These are phyloP conservation scores for Agapornis roseicollis DNA, from an alignment of 2,113 vertebrate species.

Conservation along the genomic window DNA sequence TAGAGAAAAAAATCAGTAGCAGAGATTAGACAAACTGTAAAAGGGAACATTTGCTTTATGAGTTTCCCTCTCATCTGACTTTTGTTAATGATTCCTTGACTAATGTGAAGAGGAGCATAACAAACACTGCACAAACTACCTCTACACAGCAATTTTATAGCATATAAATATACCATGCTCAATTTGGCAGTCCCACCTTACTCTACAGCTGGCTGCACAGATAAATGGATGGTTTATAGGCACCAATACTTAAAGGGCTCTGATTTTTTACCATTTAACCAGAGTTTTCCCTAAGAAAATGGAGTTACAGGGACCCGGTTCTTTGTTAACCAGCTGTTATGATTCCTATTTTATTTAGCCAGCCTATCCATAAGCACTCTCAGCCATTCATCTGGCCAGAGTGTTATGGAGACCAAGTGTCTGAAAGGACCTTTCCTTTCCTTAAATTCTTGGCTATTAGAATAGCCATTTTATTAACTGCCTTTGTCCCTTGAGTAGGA, in stretches of 20 bases:
- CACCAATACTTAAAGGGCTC: neutral
- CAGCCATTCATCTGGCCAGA: neutral
- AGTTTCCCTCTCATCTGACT: neutral
- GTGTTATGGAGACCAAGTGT: neutral
- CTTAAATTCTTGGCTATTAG: neutral
- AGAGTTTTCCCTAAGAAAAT: neutral
- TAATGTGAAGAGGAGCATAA: neutral
- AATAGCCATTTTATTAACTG: neutral
- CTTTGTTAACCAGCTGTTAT: neutral
- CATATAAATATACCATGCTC: neutral
- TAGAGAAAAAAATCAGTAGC: neutral
- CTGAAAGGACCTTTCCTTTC: neutral
- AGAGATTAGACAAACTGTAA: neutral
- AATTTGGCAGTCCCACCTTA: neutral
- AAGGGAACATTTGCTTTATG: neutral
- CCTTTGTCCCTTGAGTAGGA: neutral
- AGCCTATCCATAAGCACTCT: neutral
- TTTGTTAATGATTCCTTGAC: neutral
- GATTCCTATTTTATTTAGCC: neutral
- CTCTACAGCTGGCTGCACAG: neutral
- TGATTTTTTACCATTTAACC: neutral
- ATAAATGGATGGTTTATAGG: neutral
- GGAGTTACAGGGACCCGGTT: rapidly evolving
- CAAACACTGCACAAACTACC: neutral
- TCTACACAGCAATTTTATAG: neutral